These are phyloP conservation scores for Scaptodrosophila lebanonensis DNA, from an alignment of 1,140 invertebrate genomes.

Conservation along the genomic window DNA sequence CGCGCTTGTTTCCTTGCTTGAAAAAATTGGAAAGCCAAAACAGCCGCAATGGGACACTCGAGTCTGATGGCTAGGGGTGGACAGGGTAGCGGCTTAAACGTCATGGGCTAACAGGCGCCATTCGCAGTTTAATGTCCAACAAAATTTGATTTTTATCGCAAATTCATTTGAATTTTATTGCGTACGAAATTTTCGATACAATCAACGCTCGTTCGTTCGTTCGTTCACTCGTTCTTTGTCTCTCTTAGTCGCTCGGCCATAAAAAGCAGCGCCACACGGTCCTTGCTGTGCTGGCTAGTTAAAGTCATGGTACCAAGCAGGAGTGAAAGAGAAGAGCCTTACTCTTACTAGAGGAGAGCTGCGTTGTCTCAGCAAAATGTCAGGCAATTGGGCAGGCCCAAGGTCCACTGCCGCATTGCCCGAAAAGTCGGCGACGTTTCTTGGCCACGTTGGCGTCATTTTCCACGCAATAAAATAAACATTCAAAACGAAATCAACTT, in stretches of 20 bases:
- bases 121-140: too few species aligned
- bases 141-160: conserved; percentile 76
- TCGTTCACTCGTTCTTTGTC: too few species aligned
- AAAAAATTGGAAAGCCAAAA: conserved; percentile 49
- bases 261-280: conserved; percentile 54
- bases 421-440: conserved; percentile 44
- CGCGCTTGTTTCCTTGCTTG: too few species aligned
- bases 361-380: too few species aligned
- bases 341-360: too few species aligned
- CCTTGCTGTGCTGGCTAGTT: background rate
- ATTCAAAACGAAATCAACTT: conserved; percentile 76
- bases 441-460: conserved; percentile 76
- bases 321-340: too few species aligned
- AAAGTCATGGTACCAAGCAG: too few species aligned
- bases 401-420: too few species aligned
- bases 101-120: too few species aligned
- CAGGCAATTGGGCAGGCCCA: too few species aligned
- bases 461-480: conserved; percentile 76
- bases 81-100: conserved; percentile 28
- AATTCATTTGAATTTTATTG: conserved; percentile 77
- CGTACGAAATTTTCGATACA: conserved; percentile 71
- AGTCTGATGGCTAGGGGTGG: background rate
- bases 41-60: conserved; percentile 3
- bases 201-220: conserved; percentile 24
- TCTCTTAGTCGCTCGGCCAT: conserved; percentile 27